phyloP scores from a whole-genome alignment of 2,888 invertebrate species.

The Sycophila texana region DNA sequence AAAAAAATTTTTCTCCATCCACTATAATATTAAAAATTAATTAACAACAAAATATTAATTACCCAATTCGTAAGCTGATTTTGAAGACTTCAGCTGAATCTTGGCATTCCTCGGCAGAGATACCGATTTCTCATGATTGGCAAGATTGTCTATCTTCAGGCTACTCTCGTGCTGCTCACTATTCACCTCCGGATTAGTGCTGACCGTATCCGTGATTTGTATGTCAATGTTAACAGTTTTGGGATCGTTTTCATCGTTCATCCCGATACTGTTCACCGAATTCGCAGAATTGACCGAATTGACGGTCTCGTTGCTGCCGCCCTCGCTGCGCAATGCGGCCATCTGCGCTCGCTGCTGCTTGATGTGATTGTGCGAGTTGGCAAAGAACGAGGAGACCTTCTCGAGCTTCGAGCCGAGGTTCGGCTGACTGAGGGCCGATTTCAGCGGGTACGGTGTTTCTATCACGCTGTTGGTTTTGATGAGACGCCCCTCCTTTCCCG shows the following conservation, averaged over 20 bases:
- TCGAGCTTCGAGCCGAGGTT: constrained; percentile 73
- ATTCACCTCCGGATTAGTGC: constrained; percentile 53
- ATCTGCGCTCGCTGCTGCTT: constrained; percentile 80
- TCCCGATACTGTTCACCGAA: constrained; percentile 62
- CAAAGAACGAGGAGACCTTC: constrained; percentile 79
- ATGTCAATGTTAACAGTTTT: constrained; percentile 73
- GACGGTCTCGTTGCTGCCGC: constrained; percentile 59
- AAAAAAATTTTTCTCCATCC: no score
- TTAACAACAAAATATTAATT: constrained; percentile 4
- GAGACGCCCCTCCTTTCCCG: constrained; percentile 67
- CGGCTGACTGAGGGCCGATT: constrained; percentile 74
- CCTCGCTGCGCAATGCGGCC: constrained; percentile 73
- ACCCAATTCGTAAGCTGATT: constrained; percentile 73
- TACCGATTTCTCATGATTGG: constrained; percentile 69
- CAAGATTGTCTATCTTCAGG: constrained; percentile 64
- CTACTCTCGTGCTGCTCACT: constrained; percentile 60
- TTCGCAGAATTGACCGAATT: constrained; percentile 54
- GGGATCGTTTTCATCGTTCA: constrained; percentile 72
- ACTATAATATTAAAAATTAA: neutral
- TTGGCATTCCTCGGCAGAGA: constrained; percentile 70
- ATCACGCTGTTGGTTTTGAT: constrained; percentile 73
- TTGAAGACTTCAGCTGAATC: constrained; percentile 70
- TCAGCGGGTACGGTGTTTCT: constrained; percentile 73
- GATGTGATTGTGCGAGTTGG: constrained; percentile 83
- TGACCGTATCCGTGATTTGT: constrained; percentile 72